phyloP scores from a whole-genome alignment of 2,888 invertebrate species.

The Patella ulyssiponensis region DNA sequence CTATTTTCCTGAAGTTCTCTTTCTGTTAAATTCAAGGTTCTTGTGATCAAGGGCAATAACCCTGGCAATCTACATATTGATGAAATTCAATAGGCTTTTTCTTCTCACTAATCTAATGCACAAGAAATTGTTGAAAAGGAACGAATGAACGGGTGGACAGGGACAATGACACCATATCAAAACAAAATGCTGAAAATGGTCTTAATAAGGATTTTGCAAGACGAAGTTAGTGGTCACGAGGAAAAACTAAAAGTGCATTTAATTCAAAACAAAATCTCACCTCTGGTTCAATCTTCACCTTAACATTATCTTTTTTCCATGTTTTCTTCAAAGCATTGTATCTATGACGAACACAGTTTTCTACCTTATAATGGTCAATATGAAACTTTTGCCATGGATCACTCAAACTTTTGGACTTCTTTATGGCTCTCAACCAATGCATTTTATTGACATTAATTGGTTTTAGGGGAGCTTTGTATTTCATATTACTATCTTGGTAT shows the following conservation, averaged over 20 bases:
- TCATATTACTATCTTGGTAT: slow-evolving; percentile 25
- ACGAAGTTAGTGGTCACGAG: no score
- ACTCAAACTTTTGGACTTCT: slow-evolving; percentile 60
- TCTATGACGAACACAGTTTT: slow-evolving; percentile 73
- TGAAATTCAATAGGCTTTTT: no score
- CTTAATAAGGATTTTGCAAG: no score
- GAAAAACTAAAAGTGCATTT: background rate
- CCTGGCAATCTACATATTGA: no score
- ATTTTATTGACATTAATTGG: slow-evolving; percentile 22
- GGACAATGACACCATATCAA: no score
- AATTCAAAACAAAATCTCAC: slow-evolving; percentile 47
- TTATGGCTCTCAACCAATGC: slow-evolving; percentile 63
- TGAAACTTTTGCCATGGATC: slow-evolving; percentile 75
- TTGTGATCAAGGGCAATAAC: no score
- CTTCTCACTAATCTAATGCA: no score
- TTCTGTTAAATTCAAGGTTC: no score
- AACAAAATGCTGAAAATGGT: no score
- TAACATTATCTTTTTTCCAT: slow-evolving; percentile 74
- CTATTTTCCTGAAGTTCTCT: no score
- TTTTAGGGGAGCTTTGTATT: slow-evolving; percentile 5
- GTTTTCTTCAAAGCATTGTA: slow-evolving; percentile 74
- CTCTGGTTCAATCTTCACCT: slow-evolving; percentile 74
- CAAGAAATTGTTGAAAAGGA: no score
- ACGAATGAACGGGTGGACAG: no score
- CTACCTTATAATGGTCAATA: slow-evolving; percentile 72